Base-by-base conservation (phyloP, 1,140 invertebrate species). In the Drosophila nannoptera region DNA sequence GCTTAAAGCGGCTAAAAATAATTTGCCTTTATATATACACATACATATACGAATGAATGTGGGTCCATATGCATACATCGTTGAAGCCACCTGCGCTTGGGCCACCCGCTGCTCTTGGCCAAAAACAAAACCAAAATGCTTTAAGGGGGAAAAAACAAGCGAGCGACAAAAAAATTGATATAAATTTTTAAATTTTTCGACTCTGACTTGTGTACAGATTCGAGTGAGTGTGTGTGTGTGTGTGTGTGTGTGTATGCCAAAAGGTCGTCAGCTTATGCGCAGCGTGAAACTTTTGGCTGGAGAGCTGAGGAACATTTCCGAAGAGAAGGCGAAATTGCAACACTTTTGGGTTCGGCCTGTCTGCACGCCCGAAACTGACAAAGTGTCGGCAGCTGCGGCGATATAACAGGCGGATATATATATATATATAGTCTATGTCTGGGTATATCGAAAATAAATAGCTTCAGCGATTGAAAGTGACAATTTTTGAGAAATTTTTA, bases 101-200 rank as follows among this genome's bases (percentile, higher is more conserved):
- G 32, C 80, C 80, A 73, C 80, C 73, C 80, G 76, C 69, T 78
- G 80, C 22, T 68, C 43, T 14, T 48, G 33, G 36, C 53, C 52
- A 33, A 63, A 50, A 11, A 29, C 32, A 42, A 52, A 66, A 52
- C 62, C 46, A n/a, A 43, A 43, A 77, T 75, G 12, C 2, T 8
- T 9, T 12, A 49, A 32, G 12, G 5, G n/a, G 38, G 0, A 11
- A 45, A 54, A 64, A 55, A 49, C 45, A 63, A 60, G 38, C 35
- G 46, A 61, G 35, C 54, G 32, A 54, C 65, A 59, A 42, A 48
- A 71, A 70, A 62, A 84, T 76, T 83, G 76, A 84, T 83, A 84
- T 83, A 80, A 83, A 80, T 84, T 78, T 83, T 75, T 78, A 78
- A 69, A 72, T 78, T 78, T 69, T 75, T 60, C 22, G 45, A 61